Evolutionary conservation across 2,888 invertebrate genomes (phyloP).

Genomic region (Drosophila multiciliata): DNA sequence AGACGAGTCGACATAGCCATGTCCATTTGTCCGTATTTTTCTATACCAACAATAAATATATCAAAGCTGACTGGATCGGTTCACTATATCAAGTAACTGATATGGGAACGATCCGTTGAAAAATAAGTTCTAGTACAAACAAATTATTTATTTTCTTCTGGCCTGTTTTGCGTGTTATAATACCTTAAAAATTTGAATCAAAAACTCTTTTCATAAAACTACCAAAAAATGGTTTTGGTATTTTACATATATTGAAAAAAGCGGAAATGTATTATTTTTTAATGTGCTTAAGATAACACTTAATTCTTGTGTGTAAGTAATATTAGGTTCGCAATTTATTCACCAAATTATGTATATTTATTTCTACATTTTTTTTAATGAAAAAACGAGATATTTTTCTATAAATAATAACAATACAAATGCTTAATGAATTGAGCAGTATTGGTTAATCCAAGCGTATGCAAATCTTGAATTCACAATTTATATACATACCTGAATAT

Average conservation of each 20-base stretch:
- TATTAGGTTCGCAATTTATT: neutral
- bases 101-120: neutral
- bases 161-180: neutral
- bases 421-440: neutral
- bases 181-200: neutral
- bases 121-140: neutral
- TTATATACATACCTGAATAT: neutral
- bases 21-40: neutral
- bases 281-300: neutral
- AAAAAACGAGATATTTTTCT: neutral
- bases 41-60: neutral
- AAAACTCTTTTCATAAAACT: neutral
- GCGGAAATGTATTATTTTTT: neutral
- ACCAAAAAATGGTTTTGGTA: neutral
- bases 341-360: neutral
- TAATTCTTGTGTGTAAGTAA: neutral
- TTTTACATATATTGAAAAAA: neutral
- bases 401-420: neutral
- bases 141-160: neutral
- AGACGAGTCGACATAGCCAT: neutral
- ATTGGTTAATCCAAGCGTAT: neutral
- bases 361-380: neutral
- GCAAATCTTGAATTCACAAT: neutral
- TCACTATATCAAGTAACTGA: neutral
- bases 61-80: neutral